Evolutionary conservation across 2,888 invertebrate genomes (phyloP).

Genomic region (Anthophora plumipes): DNA sequence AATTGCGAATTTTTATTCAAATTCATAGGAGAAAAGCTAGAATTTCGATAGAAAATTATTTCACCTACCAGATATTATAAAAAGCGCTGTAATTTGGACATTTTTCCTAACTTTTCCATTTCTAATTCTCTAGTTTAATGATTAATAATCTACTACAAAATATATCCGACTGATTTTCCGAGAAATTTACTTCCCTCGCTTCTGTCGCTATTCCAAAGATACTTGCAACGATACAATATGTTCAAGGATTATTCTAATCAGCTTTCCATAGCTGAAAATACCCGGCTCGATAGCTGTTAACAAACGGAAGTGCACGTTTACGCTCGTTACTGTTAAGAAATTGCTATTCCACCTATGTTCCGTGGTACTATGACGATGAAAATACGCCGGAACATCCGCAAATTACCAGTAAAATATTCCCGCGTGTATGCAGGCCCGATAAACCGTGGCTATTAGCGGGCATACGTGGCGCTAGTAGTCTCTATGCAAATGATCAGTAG

Average conservation of each 20-base stretch:
- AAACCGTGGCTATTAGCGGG: slow-evolving; percentile 26
- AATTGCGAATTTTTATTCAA: no score
- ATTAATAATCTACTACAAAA: no score
- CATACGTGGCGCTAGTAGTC: background rate
- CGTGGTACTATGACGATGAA: background rate
- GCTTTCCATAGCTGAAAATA: background rate
- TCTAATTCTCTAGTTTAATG: no score
- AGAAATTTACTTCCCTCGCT: no score
- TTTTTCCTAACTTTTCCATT: no score
- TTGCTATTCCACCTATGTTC: slow-evolving; percentile 6
- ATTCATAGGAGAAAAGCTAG: no score
- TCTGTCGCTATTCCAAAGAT: no score
- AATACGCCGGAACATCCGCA: slow-evolving; percentile 32
- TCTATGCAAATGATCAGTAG: slow-evolving; percentile 48
- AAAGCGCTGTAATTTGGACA: no score
- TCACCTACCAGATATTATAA: no score
- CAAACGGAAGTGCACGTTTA: slow-evolving; percentile 26
- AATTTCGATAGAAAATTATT: no score
- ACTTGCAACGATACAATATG: no score
- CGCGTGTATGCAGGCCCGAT: slow-evolving; percentile 20
- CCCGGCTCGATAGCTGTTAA: background rate
- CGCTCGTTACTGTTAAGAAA: slow-evolving; percentile 5
- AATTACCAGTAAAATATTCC: slow-evolving; percentile 49
- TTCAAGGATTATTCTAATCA: background rate
- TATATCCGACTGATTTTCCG: no score